A percentile compares a stretch with the other conserved stretches of the same genome.
Conservation (phyloP, 2,113 vertebrate genomes). For the Ophthalmolycus amberensis region DNA sequence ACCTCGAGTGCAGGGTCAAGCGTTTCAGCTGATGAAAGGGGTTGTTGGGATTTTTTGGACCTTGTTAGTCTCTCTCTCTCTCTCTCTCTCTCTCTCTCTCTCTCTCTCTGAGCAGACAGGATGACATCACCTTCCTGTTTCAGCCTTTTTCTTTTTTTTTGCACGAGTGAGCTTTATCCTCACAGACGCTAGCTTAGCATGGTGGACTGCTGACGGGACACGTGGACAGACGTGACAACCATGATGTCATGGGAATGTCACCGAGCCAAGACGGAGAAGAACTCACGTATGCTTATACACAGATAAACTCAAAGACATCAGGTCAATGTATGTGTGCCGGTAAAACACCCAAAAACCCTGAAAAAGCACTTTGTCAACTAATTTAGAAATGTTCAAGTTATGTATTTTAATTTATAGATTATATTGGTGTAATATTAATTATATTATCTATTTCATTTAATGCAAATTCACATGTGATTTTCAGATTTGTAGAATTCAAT, state of each 20-base stretch:
- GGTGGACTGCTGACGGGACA: conserved; percentile 67
- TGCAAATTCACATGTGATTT: not conserved
- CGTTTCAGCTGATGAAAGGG: conserved; percentile 17
- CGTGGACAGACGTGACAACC: conserved; percentile 25
- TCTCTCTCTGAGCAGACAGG: conserved; percentile 25
- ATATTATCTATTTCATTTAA: not conserved
- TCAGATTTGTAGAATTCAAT: not conserved
- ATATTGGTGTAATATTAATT: not conserved
- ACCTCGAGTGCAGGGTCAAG: conserved; percentile 25
- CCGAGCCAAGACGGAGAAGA: conserved; percentile 35
- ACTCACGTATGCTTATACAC: not conserved
- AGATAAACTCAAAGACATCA: not conserved
- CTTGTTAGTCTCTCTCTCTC: conserved; percentile 5
- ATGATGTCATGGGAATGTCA: conserved; percentile 36
- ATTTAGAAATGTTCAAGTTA: too few species aligned
- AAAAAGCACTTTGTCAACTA: not conserved
- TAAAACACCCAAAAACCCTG: not conserved
- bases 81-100: not conserved
- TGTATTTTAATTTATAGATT: too few species aligned
- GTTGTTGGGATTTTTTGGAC: not conserved
- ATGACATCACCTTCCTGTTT: conserved; percentile 55
- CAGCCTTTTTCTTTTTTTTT: not conserved
- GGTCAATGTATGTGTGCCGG: too few species aligned
- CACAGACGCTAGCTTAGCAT: conserved; percentile 68
- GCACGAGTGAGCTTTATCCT: conserved; percentile 29